Evolutionary conservation across 53 echinoderm and acorn worm genomes (phyloP), one percentile per base, ranked within the genome.

Genomic region (Antedon mediterranea): DNA sequence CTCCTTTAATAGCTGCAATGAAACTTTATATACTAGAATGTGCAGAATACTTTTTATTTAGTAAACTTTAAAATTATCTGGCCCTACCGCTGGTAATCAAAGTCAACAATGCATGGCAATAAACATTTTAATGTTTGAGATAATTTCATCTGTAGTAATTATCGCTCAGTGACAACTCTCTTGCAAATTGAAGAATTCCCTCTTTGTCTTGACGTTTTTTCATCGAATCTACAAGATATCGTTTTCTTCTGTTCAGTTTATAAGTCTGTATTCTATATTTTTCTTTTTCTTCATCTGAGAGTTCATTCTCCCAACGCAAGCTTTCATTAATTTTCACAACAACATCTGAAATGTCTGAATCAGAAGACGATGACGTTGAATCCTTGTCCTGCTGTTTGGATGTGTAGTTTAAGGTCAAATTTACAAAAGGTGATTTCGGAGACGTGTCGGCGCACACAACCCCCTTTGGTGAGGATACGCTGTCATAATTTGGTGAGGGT

Each of bases 221-320:
- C 15, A 93, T 82, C 20, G 85, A 76, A 29, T 92, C 98, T 33
- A 85, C 89, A 76, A 98, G 82, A 79, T 98, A 98, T 34, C 98
- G 43, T 74, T 98, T 98, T 70, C 98, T 44, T 11, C 98, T 78
- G 76, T 98, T 98, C 28, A 98, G 82, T 80, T 98, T 98, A 81
- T 98, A 98, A 29, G 79, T 41, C 43, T 88, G 74, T 29, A 98
- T 86, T 71, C 98, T 78, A 79, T 90, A 90, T 23, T 80, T 83
- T 81, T 98, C 98, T 14, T 92, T 85, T 15, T 88, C 87, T 71
- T 92, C 86, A 29, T 98, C 90, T 44, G 85, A 82, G 34, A 90
- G 85, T 31, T 76, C 82, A 31, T 88, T 82, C 29, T 92, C 90
- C 98, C 98, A 98, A 20, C 98, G 75, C 34, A 98, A 76, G 74